These are phyloP conservation scores for Coelogynopora nodosa DNA, from an alignment of 2,888 invertebrate species.

Conservation along the genomic window DNA sequence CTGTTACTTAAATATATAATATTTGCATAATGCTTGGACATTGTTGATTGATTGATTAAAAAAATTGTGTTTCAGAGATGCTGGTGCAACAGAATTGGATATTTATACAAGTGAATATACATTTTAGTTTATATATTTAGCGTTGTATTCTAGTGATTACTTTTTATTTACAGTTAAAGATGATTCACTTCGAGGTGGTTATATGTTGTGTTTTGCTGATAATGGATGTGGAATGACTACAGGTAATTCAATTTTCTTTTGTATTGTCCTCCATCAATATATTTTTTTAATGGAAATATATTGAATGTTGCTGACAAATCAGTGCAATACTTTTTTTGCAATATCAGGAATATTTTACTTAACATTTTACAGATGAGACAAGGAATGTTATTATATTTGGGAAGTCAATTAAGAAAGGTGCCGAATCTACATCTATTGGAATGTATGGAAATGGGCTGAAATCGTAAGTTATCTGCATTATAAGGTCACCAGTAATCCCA, in stretches of 20 bases:
- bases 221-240: conserved; percentile 63
- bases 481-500: no score
- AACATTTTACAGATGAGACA: conserved; percentile 60
- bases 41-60: no score
- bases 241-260: conserved; percentile 65
- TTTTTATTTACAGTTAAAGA: conserved; percentile 52
- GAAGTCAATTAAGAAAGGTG: conserved; percentile 57
- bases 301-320: no score
- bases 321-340: no score
- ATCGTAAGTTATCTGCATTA: conserved; percentile 60
- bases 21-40: no score
- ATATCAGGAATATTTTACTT: no score
- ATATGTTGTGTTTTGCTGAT: conserved; percentile 62
- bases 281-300: no score
- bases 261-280: no score
- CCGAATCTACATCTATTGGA: conserved; percentile 61
- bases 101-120: conserved; percentile 60
- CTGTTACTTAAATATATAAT: no score
- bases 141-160: no score
- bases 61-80: conserved; percentile 58
- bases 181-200: conserved; percentile 56
- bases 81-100: conserved; percentile 60
- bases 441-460: conserved; percentile 65
- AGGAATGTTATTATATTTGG: conserved; percentile 62
- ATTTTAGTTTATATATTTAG: conserved; percentile 14